phyloP scores from a whole-genome alignment of 1,140 invertebrate genomes.

The Caenorhabditis elegans region DNA sequence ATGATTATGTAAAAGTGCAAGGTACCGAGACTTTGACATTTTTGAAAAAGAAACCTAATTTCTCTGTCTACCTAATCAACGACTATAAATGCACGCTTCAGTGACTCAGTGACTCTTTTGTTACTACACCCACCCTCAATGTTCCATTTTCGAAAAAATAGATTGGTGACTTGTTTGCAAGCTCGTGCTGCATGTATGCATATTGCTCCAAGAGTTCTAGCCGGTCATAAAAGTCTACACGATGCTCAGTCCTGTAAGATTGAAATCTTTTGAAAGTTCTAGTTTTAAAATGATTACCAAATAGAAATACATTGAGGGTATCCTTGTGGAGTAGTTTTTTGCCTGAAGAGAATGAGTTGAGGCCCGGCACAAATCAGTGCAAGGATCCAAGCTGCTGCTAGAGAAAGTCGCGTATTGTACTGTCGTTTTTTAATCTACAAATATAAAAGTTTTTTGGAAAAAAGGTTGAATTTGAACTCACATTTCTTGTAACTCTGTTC shows the following conservation, averaged over 20 bases:
- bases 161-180: not conserved
- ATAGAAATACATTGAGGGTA: slow-evolving; percentile 36
- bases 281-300: not conserved
- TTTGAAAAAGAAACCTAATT: too few species aligned
- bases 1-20: too few species aligned
- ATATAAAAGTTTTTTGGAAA: not conserved
- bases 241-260: slow-evolving; percentile 23
- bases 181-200: not conserved
- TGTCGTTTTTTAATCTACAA: not conserved
- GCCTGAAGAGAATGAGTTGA: slow-evolving; percentile 37
- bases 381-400: slow-evolving; percentile 32
- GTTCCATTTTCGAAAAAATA: not conserved
- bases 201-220: slow-evolving; percentile 30
- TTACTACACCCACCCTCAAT: not conserved
- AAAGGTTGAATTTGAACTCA: not conserved
- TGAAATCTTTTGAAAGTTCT: not conserved
- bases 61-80: not conserved
- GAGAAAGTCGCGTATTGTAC: slow-evolving; percentile 36
- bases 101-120: not conserved
- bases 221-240: slow-evolving; percentile 10
- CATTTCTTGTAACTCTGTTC: slow-evolving; percentile 21
- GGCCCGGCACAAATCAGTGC: slow-evolving; percentile 35
- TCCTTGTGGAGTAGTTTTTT: not conserved
- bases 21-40: too few species aligned
- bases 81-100: not conserved